A percentile compares a stretch with the other conserved stretches of the same genome.
Evolutionary conservation across 2,797 vertebrate species (phyloP).

Genomic region (Clamator glandarius): DNA sequence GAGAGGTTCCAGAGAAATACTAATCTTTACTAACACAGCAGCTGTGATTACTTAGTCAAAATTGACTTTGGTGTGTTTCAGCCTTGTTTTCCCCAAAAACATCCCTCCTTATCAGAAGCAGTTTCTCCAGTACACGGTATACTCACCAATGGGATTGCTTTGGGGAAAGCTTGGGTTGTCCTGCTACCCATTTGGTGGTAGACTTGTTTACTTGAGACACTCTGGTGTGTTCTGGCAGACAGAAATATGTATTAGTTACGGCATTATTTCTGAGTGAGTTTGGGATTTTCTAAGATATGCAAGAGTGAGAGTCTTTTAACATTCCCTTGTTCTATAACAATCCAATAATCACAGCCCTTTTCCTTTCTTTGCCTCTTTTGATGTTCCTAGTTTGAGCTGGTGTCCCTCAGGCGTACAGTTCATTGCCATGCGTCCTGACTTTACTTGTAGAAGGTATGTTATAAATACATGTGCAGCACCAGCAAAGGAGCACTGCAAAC

Average conservation of each 20-base stretch:
- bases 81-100: not conserved
- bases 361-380: conserved; percentile 74
- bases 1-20: not conserved
- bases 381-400: conserved; percentile 86
- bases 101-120: not conserved
- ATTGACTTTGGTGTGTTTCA: not conserved
- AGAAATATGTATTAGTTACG: not conserved
- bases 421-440: conserved; percentile 80
- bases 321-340: conserved; percentile 24
- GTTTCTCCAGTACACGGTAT: not conserved
- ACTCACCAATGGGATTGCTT: fast-evolving
- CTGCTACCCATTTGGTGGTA: not conserved
- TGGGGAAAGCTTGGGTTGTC: not conserved
- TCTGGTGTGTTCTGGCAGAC: not conserved
- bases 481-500: conserved; percentile 5
- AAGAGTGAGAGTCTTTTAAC: conserved; percentile 45
- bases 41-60: not conserved
- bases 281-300: not conserved
- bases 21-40: conserved; percentile 17
- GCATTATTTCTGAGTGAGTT: not conserved
- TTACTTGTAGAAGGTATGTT: conserved; percentile 86
- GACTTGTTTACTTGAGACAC: not conserved
- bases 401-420: conserved; percentile 84
- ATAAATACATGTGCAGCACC: conserved; percentile 40
- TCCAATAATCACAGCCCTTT: conserved; percentile 64